Evolutionary conservation across 2,113 vertebrate species (phyloP).

Genomic region (Burhinus bistriatus): DNA sequence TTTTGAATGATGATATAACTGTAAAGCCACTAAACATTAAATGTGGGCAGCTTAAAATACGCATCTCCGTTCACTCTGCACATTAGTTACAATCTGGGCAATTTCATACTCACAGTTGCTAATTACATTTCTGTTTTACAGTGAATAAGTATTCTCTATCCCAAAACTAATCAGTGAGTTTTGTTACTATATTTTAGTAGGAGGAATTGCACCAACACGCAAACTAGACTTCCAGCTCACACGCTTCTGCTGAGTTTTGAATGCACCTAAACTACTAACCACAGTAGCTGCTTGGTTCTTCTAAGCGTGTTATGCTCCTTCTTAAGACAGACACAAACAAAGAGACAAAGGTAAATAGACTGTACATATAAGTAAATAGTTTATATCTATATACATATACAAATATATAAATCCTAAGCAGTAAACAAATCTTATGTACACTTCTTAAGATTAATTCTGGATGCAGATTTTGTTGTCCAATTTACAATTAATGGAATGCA

Average conservation of each 20-base stretch:
- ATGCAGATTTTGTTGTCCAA: neutral
- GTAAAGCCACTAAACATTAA: neutral
- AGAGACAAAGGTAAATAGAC: neutral
- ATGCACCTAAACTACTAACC: neutral
- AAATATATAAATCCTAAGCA: neutral
- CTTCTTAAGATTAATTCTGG: neutral
- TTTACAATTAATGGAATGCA: neutral
- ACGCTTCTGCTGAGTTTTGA: neutral
- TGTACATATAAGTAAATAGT: neutral
- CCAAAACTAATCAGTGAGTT: fast-evolving
- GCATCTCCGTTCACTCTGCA: neutral
- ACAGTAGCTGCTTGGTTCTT: neutral
- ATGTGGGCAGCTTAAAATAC: neutral
- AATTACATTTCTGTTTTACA: neutral
- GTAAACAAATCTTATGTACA: neutral
- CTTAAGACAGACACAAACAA: neutral
- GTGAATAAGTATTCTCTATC: neutral
- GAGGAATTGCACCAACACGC: neutral
- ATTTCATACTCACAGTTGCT: neutral
- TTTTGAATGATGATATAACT: neutral
- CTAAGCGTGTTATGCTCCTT: neutral
- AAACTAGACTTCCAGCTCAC: neutral
- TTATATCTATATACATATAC: neutral
- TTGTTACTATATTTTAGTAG: neutral
- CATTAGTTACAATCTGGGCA: neutral